Base-by-base conservation (phyloP, 2,888 invertebrate species). In the Macaria notata region DNA sequence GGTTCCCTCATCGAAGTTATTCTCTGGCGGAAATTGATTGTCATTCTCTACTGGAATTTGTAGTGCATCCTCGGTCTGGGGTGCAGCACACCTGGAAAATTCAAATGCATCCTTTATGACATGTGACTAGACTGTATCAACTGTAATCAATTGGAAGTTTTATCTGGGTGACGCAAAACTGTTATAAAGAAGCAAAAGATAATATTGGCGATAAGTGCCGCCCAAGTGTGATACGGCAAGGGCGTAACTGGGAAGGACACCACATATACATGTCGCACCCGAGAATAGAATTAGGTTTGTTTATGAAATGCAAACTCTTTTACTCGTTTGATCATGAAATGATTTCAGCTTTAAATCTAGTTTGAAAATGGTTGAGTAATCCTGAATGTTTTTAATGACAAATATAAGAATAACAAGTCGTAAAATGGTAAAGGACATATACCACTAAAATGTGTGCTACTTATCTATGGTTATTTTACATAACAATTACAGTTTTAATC, bases 161-260 rank as follows among this genome's bases (percentile, higher is more conserved):
- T 87, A 87, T 88, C 69, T 74, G 78, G 74, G 75, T 87, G 86
- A 87, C 86, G 85, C 78, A 81, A 77, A 82, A 79, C 81, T 79
- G 72, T 77, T 80, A 73, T 70, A 70, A 68, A 72, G 71, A 81
- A 79, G 80, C 76, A 78, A 72, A 61, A 78, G 86, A 88, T 87
- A 88, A 88, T 81, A 80, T 74, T 75, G 65, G 73, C 79, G 87
- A 88, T 87, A 88, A 78, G 66, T 70, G 19, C 44, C 31, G 9
- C 46, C 42, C 38, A 59, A 50, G 46, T 36, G 54, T 46, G 46
- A 85, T 70, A 73, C 75, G 76, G 72, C 72, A 83, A 84, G 84
- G 84, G 83, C 83, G 78, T 78, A 74, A 74, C 77, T 73, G 66
- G 69, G 60, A 67, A 50, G 8, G n/a, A 42, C 33, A 38, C 6